A percentile compares a stretch with the other conserved stretches of the same genome.
Evolutionary conservation across 2,113 vertebrate genomes (phyloP).

Genomic region (Rhea pennata): DNA sequence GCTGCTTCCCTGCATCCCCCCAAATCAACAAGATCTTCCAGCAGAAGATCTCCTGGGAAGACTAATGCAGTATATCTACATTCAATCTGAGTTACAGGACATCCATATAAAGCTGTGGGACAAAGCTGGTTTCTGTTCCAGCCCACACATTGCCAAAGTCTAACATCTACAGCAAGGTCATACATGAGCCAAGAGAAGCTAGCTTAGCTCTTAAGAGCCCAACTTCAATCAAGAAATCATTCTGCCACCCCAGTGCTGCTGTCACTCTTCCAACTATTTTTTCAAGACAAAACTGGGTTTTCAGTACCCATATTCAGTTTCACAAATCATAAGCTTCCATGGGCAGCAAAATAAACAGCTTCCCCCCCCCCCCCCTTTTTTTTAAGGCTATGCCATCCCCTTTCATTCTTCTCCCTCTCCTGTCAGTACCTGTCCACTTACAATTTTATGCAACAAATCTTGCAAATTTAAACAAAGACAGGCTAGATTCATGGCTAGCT

Average conservation of each 20-base stretch:
- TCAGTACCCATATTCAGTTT: not conserved
- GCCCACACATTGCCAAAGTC: not conserved
- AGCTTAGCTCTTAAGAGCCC: not conserved
- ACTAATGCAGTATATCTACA: too few relatives aligned
- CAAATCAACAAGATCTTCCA: too few relatives aligned
- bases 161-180: not conserved
- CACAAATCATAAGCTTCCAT: not conserved
- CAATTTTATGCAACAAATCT: not conserved
- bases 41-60: not conserved
- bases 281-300: not conserved
- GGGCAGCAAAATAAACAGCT: not conserved
- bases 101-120: not conserved
- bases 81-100: not conserved
- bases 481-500: not conserved
- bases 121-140: not conserved
- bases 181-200: not conserved
- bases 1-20: not conserved
- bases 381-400: not conserved
- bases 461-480: not conserved
- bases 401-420: not conserved
- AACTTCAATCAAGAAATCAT: not conserved
- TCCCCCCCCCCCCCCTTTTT: too few relatives aligned
- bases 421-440: not conserved
- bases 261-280: not conserved
- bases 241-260: too few relatives aligned